phyloP scores from a whole-genome alignment of 1,140 invertebrate genomes.

The Drepana arcuata region DNA sequence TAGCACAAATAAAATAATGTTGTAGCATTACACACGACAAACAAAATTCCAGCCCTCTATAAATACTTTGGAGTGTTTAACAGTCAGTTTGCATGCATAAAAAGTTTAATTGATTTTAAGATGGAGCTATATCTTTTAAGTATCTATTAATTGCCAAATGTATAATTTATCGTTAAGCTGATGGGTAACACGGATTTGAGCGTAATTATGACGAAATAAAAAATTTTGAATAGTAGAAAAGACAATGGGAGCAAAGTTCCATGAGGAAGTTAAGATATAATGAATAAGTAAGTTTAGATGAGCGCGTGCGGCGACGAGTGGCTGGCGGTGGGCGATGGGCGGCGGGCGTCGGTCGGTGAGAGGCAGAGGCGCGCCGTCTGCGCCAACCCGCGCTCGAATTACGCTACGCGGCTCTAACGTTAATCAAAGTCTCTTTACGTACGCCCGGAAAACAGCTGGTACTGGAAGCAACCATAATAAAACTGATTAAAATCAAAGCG shows the following conservation, averaged over 20 bases:
- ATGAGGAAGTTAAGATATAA: conserved; percentile 25
- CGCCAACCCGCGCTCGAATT: conserved; percentile 18
- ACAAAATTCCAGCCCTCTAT: too few relatives aligned
- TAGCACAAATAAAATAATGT: too few relatives aligned
- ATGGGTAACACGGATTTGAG: conserved; percentile 13
- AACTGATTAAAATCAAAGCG: conserved; percentile 39
- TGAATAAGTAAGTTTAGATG: conserved; percentile 16
- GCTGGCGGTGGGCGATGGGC: conserved; percentile 10
- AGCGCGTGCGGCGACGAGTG: conserved; percentile 16
- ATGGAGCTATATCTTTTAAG: too few relatives aligned
- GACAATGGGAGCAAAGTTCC: too few relatives aligned
- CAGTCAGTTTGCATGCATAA: too few relatives aligned
- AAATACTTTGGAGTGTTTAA: too few relatives aligned
- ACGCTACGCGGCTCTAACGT: conserved; percentile 43
- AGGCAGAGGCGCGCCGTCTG: conserved; percentile 11
- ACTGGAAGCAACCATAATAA: conserved; percentile 77
- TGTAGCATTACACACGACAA: too few relatives aligned
- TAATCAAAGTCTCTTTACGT: conserved; percentile 68
- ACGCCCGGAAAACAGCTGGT: conserved; percentile 81
- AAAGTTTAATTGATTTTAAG: too few relatives aligned
- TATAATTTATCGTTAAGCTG: conserved; percentile 18
- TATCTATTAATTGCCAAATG: too few relatives aligned
- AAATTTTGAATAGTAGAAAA: too few relatives aligned
- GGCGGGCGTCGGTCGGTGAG: conserved; percentile 3
- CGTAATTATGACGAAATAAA: too few relatives aligned